These are phyloP conservation scores for Ammospiza caudacuta DNA, from an alignment of 2,113 vertebrate species.

Conservation along the genomic window DNA sequence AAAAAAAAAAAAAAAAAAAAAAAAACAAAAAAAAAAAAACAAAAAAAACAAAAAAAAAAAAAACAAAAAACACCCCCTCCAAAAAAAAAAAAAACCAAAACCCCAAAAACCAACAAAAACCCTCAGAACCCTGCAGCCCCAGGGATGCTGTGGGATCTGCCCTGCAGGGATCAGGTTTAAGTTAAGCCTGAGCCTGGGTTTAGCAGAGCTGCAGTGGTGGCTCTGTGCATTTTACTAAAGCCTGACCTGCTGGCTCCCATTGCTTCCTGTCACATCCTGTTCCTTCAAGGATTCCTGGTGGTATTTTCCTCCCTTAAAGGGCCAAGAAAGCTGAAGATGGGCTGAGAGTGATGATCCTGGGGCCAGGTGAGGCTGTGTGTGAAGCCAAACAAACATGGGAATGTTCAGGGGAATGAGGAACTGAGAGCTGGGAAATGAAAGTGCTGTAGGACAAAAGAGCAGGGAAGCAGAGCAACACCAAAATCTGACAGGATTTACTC, in stretches of 20 bases:
- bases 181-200: neutral
- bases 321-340: neutral
- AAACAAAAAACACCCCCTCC: too few species aligned
- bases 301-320: neutral
- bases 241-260: neutral
- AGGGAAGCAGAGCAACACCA: too few species aligned
- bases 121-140: too few species aligned
- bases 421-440: neutral
- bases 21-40: too few species aligned
- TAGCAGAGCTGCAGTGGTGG: neutral
- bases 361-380: neutral
- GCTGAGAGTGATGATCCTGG: neutral
- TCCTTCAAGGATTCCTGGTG: neutral
- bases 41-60: too few species aligned
- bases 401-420: fast-evolving
- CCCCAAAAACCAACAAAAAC: too few species aligned
- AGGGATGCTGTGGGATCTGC: neutral
- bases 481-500: neutral
- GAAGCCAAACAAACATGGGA: neutral
- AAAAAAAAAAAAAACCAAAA: too few species aligned
- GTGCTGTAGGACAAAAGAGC: too few species aligned
- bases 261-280: neutral
- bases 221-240: neutral
- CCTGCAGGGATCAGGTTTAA: neutral
- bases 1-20: too few species aligned